phyloP scores from a whole-genome alignment of 2,113 vertebrate genomes.

The Cathartes aura region DNA sequence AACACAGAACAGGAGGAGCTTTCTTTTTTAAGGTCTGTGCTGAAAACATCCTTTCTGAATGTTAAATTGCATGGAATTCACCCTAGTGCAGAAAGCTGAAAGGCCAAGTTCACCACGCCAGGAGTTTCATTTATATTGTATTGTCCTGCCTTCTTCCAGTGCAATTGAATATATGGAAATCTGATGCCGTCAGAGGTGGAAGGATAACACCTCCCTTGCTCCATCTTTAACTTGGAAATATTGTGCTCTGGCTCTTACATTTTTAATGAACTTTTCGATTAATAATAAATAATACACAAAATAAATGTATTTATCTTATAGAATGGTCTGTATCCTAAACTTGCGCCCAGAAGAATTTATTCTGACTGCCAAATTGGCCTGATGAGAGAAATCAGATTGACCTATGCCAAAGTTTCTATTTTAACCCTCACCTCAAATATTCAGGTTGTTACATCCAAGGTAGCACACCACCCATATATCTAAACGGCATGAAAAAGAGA shows the following conservation, averaged over 20 bases:
- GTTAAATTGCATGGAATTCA: not conserved
- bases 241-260: not conserved
- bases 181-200: not conserved
- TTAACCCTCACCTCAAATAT: not conserved
- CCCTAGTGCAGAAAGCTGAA: not conserved
- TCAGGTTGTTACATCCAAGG: not conserved
- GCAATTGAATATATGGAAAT: not conserved
- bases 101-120: not conserved
- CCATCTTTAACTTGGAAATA: not conserved
- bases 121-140: not conserved
- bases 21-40: not conserved
- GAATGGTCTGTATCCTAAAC: not conserved
- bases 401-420: not conserved
- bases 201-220: not conserved
- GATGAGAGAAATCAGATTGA: not conserved
- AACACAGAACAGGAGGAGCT: not conserved
- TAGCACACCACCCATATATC: not conserved
- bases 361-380: not conserved
- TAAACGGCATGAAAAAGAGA: not conserved
- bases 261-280: conserved; percentile 18
- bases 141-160: not conserved
- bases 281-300: conserved; percentile 36
- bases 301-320: conserved; percentile 3
- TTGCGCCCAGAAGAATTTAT: not conserved
- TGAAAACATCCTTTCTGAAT: not conserved